phyloP scores from a whole-genome alignment of 2,888 invertebrate species.

The Cephalotes varians region DNA sequence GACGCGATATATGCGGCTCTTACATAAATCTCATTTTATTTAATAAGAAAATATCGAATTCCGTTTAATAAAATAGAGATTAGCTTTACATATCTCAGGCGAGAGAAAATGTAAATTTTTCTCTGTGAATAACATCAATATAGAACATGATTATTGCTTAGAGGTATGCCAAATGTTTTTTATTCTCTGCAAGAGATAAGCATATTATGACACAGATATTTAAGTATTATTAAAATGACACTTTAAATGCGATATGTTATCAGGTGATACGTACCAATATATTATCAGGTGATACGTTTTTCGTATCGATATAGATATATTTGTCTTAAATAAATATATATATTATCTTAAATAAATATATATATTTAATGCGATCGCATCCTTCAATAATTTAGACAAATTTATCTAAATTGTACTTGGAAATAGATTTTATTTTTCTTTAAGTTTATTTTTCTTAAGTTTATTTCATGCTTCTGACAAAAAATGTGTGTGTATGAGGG shows the following conservation, averaged over 20 bases:
- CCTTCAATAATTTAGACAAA: neutral
- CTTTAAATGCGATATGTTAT: neutral
- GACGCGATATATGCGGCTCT: neutral
- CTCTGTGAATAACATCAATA: neutral
- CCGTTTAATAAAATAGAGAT: neutral
- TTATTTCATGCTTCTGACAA: neutral
- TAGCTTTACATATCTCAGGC: neutral
- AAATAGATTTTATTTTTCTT: neutral
- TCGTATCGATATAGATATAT: neutral
- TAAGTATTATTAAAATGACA: neutral
- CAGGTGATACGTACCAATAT: neutral
- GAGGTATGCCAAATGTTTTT: constrained; percentile 1
- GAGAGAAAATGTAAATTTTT: neutral
- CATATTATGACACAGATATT: neutral
- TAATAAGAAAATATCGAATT: neutral
- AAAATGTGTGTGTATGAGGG: too few species aligned
- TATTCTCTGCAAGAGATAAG: constrained; percentile 1
- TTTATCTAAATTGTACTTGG: neutral
- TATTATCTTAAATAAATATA: neutral
- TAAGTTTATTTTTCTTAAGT: neutral
- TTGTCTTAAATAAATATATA: neutral
- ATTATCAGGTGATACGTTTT: neutral
- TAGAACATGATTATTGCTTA: neutral
- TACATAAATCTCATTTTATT: neutral
- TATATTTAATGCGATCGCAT: neutral